Evolutionary conservation across 2,888 invertebrate species (phyloP), one percentile per base, ranked within the genome.

Genomic region (Apantesis nais): DNA sequence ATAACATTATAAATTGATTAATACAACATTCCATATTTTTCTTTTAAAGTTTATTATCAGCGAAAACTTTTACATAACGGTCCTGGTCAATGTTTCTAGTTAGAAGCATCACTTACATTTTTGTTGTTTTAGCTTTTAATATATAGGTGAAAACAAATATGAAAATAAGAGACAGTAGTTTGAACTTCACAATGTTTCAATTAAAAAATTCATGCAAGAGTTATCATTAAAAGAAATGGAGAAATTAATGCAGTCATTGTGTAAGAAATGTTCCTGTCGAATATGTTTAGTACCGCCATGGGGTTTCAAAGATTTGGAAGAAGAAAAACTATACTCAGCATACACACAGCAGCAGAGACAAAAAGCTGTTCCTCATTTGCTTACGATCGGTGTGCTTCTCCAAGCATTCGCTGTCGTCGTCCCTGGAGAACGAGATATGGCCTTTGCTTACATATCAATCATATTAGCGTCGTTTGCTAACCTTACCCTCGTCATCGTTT

Each of bases 291-390:
- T 89, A 65, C 92, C 93, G 66, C 92, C 93, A 85, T 94, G 93
- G 93, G 90, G 91, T 29, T 93, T 93, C 80, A 78, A 84, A 70
- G 90, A 91, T 68, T 75, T 86, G 71, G 89, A 90, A 81, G 94
- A 94, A 80, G 94, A 94, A 80, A 87, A 88, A 79, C 78, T 94
- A 70, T 94, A 93, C 77, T 81, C 88, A 68, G 89, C 92, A 67
- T 94, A 94, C 76, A 93, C 93, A 7, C 89, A 88, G 76, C 86
- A 90, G 41, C 94, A 93, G 80, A 88, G 91, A 68, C 91, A 93
- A 80, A 87, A 92, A 44, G 93, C 93, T 37, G 88, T 94, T 62
- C 89, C 93, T 61, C 90, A 94, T 11, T 81, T 94, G 67, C 85
- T 94, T 37, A 85, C 86, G n/a, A 84, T 88, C 68, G 94, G 93